These are phyloP conservation scores for Argyra leucocephala DNA, from an alignment of 2,888 invertebrate species.

Conservation along the genomic window DNA sequence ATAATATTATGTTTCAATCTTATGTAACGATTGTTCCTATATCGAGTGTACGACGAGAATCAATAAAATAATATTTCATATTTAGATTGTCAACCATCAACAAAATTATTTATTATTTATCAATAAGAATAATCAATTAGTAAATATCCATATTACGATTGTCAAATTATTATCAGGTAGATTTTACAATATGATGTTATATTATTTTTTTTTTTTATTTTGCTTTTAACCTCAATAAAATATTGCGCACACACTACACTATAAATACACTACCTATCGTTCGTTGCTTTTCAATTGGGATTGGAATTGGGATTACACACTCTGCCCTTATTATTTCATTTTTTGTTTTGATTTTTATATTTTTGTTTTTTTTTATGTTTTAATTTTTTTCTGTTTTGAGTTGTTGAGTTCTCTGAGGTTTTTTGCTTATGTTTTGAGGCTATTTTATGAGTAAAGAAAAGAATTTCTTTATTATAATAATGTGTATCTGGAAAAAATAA, in stretches of 20 bases:
- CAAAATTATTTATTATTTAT: too few species aligned
- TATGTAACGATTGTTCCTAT: too few species aligned
- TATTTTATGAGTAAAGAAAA: constrained; percentile 6
- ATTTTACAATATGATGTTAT: not conserved
- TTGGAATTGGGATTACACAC: not conserved
- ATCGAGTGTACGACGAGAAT: too few species aligned
- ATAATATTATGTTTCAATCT: too few species aligned
- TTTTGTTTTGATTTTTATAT: not conserved
- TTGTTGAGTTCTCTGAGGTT: not conserved
- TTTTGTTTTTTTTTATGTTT: not conserved
- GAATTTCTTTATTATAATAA: not conserved
- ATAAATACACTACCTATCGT: too few species aligned
- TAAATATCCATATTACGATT: too few species aligned
- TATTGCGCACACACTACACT: not conserved
- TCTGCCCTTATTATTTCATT: not conserved
- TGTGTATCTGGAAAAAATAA: not conserved
- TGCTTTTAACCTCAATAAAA: not conserved
- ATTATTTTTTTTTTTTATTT: not conserved
- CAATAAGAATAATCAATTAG: too few species aligned
- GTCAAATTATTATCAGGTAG: too few species aligned
- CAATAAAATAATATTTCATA: too few species aligned
- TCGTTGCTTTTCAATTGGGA: not conserved
- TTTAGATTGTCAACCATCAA: too few species aligned
- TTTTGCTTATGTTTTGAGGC: not conserved
- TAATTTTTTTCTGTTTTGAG: too few species aligned